Evolutionary conservation across 2,888 invertebrate species (phyloP).

Genomic region (Drepanosiphum platanoidis): DNA sequence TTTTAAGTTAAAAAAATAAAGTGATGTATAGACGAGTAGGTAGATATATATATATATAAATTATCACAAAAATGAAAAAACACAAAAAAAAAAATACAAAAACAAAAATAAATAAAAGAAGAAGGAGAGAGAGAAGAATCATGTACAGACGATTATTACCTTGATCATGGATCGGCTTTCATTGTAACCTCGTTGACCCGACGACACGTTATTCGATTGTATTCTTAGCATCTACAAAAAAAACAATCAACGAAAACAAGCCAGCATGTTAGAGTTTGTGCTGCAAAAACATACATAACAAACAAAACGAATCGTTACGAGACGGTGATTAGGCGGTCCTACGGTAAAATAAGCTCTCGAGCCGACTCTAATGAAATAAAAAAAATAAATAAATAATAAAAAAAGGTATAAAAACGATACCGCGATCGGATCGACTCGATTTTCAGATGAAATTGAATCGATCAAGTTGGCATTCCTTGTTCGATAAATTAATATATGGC

Average conservation of each 20-base stretch:
- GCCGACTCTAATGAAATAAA: neutral
- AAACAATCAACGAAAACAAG: constrained; percentile 58
- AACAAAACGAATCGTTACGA: constrained; percentile 7
- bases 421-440: neutral
- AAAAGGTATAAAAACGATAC: neutral
- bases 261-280: constrained; percentile 39
- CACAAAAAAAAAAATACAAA: constrained; percentile 7
- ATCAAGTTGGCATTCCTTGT: neutral
- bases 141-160: constrained; percentile 32
- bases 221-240: constrained; percentile 59
- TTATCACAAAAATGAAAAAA: constrained; percentile 28
- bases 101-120: constrained; percentile 4
- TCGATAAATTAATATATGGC: neutral
- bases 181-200: constrained; percentile 36
- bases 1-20: constrained; percentile 51
- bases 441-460: neutral
- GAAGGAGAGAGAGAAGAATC: neutral
- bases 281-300: constrained; percentile 38
- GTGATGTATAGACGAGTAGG: constrained; percentile 18
- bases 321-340: neutral
- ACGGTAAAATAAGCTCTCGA: constrained; percentile 18
- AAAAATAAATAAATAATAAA: too few relatives aligned
- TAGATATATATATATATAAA: too few relatives aligned
- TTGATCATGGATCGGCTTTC: constrained; percentile 43
- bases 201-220: constrained; percentile 40